Percentiles rank a stretch among this genome's conserved stretches.
These are phyloP conservation scores for Aix galericulata DNA, from an alignment of 2,113 vertebrate genomes.

Conservation along the genomic window DNA sequence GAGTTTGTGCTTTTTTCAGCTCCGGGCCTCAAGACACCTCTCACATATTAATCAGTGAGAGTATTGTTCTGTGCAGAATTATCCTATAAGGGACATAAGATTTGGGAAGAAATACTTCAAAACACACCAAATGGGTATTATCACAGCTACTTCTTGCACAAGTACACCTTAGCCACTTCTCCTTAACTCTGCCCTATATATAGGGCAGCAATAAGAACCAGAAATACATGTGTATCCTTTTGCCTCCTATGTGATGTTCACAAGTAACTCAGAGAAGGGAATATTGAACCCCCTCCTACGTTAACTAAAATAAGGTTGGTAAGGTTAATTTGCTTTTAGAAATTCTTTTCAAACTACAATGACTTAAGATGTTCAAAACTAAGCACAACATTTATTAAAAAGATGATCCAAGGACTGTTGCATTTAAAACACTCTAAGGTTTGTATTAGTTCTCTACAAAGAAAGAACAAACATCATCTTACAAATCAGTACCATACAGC, in stretches of 20 bases:
- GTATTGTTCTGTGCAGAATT: background rate
- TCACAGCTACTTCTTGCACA: background rate
- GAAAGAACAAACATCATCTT: background rate
- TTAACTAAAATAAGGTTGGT: background rate
- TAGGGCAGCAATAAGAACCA: background rate
- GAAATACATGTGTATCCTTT: background rate
- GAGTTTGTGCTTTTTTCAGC: background rate
- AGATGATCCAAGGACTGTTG: background rate
- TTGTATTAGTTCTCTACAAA: background rate
- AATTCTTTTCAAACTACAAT: background rate
- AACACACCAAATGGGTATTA: background rate
- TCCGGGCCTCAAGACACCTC: background rate
- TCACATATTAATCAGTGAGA: background rate
- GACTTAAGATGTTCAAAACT: background rate
- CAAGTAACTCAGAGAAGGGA: background rate
- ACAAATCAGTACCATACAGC: background rate
- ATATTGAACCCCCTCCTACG: background rate
- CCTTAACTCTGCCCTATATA: background rate
- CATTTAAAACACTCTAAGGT: background rate
- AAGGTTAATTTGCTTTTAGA: background rate
- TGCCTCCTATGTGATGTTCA: background rate
- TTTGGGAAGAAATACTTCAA: background rate
- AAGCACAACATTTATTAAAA: background rate
- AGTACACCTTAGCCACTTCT: background rate
- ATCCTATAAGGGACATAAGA: accelerated